phyloP scores from a whole-genome alignment of 2,797 vertebrate species.

The Acropternis orthonyx region DNA sequence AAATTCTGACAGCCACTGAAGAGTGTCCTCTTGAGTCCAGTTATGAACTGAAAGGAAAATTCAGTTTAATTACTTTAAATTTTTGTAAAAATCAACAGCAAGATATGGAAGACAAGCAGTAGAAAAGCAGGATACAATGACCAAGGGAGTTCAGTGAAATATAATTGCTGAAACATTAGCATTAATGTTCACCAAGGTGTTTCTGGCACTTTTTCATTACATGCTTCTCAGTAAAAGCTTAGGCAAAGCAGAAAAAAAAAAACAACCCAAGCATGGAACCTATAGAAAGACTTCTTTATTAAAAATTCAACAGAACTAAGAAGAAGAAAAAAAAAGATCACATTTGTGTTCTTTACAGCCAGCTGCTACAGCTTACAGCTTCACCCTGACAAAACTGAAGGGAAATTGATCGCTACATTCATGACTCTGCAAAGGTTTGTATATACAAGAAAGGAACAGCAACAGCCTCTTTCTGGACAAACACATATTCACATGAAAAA shows the following conservation, averaged over 20 bases:
- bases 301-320: conserved; percentile 40
- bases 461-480: background rate
- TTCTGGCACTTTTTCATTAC: conserved; percentile 47
- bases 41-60: conserved; percentile 84
- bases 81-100: background rate
- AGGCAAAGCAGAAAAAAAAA: conserved; percentile 4
- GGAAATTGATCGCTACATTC: background rate
- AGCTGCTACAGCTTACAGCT: background rate
- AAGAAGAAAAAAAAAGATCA: too few species aligned
- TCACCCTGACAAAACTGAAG: background rate
- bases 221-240: background rate
- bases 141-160: background rate
- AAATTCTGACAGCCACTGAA: conserved; percentile 85
- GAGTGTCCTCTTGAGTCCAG: conserved; percentile 89
- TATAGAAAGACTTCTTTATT: conserved; percentile 39
- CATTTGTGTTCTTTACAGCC: background rate
- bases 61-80: background rate
- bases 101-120: background rate
- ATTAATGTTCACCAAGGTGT: background rate
- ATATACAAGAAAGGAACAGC: background rate
- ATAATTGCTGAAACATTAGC: background rate
- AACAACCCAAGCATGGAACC: background rate
- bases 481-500: background rate
- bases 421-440: background rate
- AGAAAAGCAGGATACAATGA: background rate